A percentile compares a stretch with the other conserved stretches of the same genome.
Evolutionary conservation across 2,797 vertebrate genomes (phyloP).

Genomic region (Thripadectes ignobilis): DNA sequence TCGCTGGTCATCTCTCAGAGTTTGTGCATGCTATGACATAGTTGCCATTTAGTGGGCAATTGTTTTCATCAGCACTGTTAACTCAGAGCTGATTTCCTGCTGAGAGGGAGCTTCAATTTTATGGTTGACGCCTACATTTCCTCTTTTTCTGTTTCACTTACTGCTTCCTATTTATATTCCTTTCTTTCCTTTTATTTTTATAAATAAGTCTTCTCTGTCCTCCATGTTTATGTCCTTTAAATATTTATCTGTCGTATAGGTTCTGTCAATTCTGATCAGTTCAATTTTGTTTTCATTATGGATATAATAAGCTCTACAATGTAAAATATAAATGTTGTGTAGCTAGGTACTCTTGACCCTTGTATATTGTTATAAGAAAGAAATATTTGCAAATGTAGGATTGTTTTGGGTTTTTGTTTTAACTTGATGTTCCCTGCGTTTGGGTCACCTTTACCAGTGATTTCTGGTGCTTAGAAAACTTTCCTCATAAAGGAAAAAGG

Average conservation of each 20-base stretch:
- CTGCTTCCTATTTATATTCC: not conserved
- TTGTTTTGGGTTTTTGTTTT: not conserved
- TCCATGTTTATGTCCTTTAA: constrained; percentile 2
- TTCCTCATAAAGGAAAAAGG: not conserved
- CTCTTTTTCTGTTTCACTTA: not conserved
- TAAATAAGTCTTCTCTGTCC: not conserved
- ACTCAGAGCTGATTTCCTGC: not conserved
- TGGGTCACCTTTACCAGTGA: not conserved
- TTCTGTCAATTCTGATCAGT: not conserved
- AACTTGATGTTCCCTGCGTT: not conserved
- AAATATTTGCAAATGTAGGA: not conserved
- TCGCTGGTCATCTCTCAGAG: not conserved
- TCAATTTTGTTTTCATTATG: not conserved
- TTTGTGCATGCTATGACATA: not conserved
- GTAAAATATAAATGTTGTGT: not conserved
- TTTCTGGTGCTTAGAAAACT: not conserved
- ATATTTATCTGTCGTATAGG: not conserved
- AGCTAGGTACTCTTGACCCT: not conserved
- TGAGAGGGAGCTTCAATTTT: not conserved
- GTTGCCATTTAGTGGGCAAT: not conserved
- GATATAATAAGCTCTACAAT: not conserved
- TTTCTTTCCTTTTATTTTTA: constrained; percentile 13
- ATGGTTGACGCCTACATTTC: not conserved
- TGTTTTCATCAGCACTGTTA: not conserved
- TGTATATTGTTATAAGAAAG: not conserved